A percentile compares a stretch with the other conserved stretches of the same genome.
phyloP scores from a whole-genome alignment of 2,888 invertebrate species.

The Leptura quadrifasciata region DNA sequence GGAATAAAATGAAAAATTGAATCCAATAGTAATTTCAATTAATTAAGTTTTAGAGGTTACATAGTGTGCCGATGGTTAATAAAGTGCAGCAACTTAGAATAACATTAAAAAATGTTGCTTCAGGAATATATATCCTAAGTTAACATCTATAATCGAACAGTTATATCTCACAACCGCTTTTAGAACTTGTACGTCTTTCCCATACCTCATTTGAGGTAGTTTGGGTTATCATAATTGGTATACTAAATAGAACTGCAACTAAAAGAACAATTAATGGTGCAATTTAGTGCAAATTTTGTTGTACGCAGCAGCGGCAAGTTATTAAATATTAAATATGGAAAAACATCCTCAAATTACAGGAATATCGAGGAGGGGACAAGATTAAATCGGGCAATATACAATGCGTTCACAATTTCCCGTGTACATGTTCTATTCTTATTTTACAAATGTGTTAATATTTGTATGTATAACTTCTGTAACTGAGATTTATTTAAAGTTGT shows the following conservation, averaged over 20 bases:
- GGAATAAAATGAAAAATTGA: background rate
- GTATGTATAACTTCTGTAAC: no score
- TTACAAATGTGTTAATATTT: background rate
- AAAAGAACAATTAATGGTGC: slow-evolving; percentile 5
- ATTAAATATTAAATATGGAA: background rate
- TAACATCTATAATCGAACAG: background rate
- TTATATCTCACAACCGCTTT: background rate
- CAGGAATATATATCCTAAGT: background rate
- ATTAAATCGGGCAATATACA: background rate
- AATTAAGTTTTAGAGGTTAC: background rate
- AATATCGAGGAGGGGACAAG: background rate
- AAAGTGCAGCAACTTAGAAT: background rate
- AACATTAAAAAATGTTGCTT: background rate
- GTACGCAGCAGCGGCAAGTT: background rate
- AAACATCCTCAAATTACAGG: background rate
- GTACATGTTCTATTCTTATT: background rate
- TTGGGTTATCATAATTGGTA: background rate
- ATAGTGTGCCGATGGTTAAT: background rate
- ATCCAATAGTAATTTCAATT: background rate
- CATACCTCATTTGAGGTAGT: slow-evolving; percentile 1
- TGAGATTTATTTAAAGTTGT: no score
- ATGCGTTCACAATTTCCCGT: background rate
- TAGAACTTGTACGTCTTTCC: background rate
- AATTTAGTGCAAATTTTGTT: background rate
- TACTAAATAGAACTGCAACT: background rate